A percentile compares a stretch with the other conserved stretches of the same genome.
These are phyloP conservation scores for Meda fulgida DNA, from an alignment of 2,797 vertebrate genomes.

Conservation along the genomic window DNA sequence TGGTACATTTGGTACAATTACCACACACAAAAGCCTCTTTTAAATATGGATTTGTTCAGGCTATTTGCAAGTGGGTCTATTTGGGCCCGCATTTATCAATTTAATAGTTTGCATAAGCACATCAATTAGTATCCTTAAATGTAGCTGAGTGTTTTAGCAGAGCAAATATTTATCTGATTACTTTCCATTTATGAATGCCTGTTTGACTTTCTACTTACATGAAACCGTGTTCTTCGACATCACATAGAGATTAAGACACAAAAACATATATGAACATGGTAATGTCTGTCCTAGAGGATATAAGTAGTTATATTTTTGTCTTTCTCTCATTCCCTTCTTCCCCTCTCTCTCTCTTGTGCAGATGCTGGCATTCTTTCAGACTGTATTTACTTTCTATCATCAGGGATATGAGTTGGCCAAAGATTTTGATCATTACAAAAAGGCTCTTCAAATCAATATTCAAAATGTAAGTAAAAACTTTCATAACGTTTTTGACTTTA, in stretches of 20 bases:
- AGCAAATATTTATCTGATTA: not conserved
- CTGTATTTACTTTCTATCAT: constrained; percentile 98
- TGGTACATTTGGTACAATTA: not conserved
- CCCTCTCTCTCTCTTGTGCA: constrained; percentile 61
- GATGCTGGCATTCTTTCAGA: constrained; percentile 99
- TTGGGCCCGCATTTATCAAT: not conserved
- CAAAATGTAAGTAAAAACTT: constrained; percentile 88
- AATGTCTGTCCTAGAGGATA: not conserved
- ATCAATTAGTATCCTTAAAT: not conserved
- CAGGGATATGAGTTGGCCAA: constrained; percentile 97
- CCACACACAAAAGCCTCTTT: not conserved
- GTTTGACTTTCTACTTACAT: not conserved
- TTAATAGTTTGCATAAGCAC: not conserved
- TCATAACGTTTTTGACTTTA: not conserved
- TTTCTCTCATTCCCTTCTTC: not conserved
- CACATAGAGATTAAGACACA: not conserved
- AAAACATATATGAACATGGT: not conserved
- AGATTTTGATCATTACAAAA: constrained; percentile 98
- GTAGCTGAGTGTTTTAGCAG: not conserved
- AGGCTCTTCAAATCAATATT: constrained; percentile 94
- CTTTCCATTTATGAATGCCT: not conserved
- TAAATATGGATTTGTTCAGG: not conserved
- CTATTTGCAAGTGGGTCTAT: not conserved
- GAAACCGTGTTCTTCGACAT: not conserved
- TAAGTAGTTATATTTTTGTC: too few species aligned